Evolutionary conservation across 2,797 vertebrate species (phyloP), one percentile per base, ranked within the genome.

Genomic region (Enteromius viviparus): DNA sequence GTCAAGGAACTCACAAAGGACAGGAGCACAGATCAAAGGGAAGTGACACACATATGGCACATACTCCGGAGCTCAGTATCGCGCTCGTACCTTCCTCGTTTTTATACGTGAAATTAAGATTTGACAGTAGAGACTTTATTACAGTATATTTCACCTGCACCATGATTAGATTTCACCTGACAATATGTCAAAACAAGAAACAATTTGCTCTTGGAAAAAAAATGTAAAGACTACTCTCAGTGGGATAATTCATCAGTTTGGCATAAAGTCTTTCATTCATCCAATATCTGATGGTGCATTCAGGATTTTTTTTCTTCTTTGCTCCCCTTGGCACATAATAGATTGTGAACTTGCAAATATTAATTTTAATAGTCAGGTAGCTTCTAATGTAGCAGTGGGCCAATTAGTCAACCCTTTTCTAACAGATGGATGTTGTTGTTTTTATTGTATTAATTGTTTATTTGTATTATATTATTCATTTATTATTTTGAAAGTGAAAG

Each of bases 1-100:
- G 80, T 72, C 76, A 58, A 42, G 17, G n/a, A 45, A 82, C 72
- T 87, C 76, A 65, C 83, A 66, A 55, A 80, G 69, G 76, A 79
- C 51, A n/a, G 14, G 47, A 49, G 17, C 53, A 62, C 64, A 26
- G 74, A 88, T 82, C 32, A 84, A 81, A 85, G 75, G 71, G 81
- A 83, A 84, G 42, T 80, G 83, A 85, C 64, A 62, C 9, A n/a
- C 51, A 7, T 76, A 81, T 71, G 51, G 37, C 64, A 69, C 32
- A 21, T 10, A 17, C 64, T 76, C 68, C 26, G 8, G 64, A 66
- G 62, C 65, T 77, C 37, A 60, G 40, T 26, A 34, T 47, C 19
- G 34, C 7, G 1, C 19, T 19, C 2, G 14, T 55, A 45, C 47
- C 47, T 34, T 40, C 32, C 49, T 76, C 42, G n/a, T 55, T 45